Base-by-base conservation (phyloP, 2,797 vertebrate genomes). In the Alca torda region DNA sequence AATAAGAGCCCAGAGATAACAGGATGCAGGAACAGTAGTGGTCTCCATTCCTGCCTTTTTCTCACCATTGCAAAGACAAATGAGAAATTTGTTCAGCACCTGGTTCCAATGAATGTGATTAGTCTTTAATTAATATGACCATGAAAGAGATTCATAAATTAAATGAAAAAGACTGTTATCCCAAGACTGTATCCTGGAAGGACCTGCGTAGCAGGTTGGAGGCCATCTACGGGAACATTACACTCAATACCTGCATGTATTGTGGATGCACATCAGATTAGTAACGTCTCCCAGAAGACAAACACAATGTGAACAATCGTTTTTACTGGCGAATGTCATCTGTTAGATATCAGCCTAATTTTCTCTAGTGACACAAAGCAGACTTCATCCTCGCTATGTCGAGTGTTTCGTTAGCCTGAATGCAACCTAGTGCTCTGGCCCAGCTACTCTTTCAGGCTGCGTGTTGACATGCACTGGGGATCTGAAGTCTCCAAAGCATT, bases 391-490 rank as follows among this genome's bases (percentile, higher is more conserved):
- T 79, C 0, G 3, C 87, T 88, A 26, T 67, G 69, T 17, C 2
- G 19, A 87, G 80, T 59, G 16, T 91, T 94, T 84, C 3, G 16
- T 46, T 87, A 78, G 59, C 59, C 67, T 65, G 56, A 28, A 6
- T n/a, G 31, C 83, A 94, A 63, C 87, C 89, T 86, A 31, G 67
- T 33, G 56, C 72, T 90, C 86, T 92, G 77, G 86, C 95, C 89
- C 83, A 69, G 70, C 81, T 63, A 3, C 78, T 76, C 70, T 31
- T 92, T 54, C 90, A 70, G 92, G 54, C 95, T 73, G 67, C 0
- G 67, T 92, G 95, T 63, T 96, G 95, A 97, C 93, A 90, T 23
- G 46, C 63, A 11, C 70, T 70, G 89, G 95, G 95, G 95, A 93
- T 39, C 88, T 83, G 89, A 63, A 87, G 81, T 87, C 95, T 96